Evolutionary conservation across 2,113 vertebrate genomes (phyloP).

Genomic region (Centropristis striata): DNA sequence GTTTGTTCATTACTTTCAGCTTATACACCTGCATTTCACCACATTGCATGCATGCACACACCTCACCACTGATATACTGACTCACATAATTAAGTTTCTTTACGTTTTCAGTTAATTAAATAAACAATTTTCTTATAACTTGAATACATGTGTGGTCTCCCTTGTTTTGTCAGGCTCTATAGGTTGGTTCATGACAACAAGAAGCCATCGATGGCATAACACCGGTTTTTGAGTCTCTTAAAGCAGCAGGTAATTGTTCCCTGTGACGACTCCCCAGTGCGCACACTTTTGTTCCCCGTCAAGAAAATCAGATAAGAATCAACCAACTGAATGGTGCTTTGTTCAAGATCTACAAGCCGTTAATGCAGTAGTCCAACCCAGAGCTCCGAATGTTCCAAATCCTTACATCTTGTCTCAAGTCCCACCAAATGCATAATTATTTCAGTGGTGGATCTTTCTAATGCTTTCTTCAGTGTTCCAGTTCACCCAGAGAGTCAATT

Average conservation of each 20-base stretch:
- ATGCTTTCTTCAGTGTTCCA: not conserved
- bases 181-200: too few relatives aligned
- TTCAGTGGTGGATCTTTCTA: not conserved
- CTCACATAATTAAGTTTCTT: too few relatives aligned
- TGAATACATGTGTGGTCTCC: too few relatives aligned
- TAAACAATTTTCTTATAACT: too few relatives aligned
- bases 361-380: not conserved
- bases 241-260: slow-evolving; percentile 10
- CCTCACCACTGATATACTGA: too few relatives aligned
- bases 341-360: slow-evolving; percentile 8
- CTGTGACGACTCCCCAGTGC: not conserved
- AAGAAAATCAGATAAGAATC: slow-evolving; percentile 1
- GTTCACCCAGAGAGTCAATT: not conserved
- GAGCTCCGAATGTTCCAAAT: not conserved
- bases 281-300: not conserved
- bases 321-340: not conserved
- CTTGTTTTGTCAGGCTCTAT: too few relatives aligned
- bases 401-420: slow-evolving; percentile 7
- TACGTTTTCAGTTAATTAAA: too few relatives aligned
- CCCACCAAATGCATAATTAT: not conserved
- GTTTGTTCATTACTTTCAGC: too few relatives aligned
- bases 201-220: slow-evolving; percentile 17
- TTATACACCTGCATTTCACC: too few relatives aligned
- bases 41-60: too few relatives aligned
- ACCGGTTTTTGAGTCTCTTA: slow-evolving; percentile 4